These are phyloP conservation scores for Vireo altiloquus DNA, from an alignment of 2,113 vertebrate genomes.

Conservation along the genomic window DNA sequence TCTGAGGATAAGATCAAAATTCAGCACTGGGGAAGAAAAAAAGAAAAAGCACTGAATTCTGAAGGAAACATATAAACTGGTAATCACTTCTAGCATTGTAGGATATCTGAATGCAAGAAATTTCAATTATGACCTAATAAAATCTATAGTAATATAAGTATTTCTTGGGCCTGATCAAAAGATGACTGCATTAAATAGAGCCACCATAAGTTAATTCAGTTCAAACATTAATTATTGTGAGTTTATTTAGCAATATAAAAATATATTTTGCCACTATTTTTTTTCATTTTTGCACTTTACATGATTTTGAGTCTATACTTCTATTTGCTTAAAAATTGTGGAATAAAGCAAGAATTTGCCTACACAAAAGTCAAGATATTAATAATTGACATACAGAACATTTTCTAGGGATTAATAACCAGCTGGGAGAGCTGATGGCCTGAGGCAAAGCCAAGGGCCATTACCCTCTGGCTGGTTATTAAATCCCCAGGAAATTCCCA, in stretches of 20 bases:
- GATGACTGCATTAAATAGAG: not conserved
- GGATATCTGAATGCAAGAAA: not conserved
- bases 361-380: slow-evolving; percentile 34
- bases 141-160: not conserved
- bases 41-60: not conserved
- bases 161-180: not conserved
- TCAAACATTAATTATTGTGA: not conserved
- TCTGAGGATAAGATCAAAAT: not conserved
- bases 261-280: not conserved
- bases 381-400: slow-evolving; percentile 22
- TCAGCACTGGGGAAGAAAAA: not conserved
- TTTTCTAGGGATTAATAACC: slow-evolving; percentile 66
- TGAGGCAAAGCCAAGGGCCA: slow-evolving; percentile 61
- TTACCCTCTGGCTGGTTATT: slow-evolving; percentile 58
- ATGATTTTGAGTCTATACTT: not conserved
- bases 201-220: not conserved
- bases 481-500: slow-evolving; percentile 61
- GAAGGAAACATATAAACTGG: not conserved
- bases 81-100: not conserved
- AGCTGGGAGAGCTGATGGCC: slow-evolving; percentile 53
- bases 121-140: not conserved
- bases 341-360: not conserved
- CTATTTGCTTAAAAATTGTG: not conserved
- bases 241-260: not conserved
- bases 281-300: not conserved